Base-by-base conservation (phyloP, 35 echinoderm and acorn worm genomes). In the Acanthaster planci region DNA sequence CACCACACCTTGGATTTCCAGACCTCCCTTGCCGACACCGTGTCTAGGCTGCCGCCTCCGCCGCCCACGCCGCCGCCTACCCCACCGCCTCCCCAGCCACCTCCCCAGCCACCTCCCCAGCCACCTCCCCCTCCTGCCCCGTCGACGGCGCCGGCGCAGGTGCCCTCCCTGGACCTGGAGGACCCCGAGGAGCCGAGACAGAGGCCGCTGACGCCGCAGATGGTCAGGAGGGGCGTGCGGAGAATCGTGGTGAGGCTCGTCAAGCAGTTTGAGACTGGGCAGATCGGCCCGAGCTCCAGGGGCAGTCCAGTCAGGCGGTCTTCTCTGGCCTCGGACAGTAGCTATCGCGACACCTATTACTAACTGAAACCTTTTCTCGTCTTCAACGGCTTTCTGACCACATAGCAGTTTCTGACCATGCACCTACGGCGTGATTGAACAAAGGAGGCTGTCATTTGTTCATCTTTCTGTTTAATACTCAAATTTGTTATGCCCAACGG, bases 1-100 rank as follows among this genome's bases (percentile, higher is more conserved):
- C 17, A 68, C 6, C 67, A 51, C 30, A 60, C 58, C 2, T 27
- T 76, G 31, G 60, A 76, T 15, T 85, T 85, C 53, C 84, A 85
- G 21, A 38, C 38, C 17, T 64, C 19, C 1, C 60, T 76, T 37
- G 39, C 26, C 31, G 26, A 85, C 10, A 85, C 22, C 7, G 21
- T 85, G 8, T 9, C 37, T 8, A 37, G 44, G 34, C 47, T 85
- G 16, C 84, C 37, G 1, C 68, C 84, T 18, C 84, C 68, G 3
- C 68, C 58, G 42, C 40, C 40, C 12, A 31, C 59, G 42, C 84
- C 84, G 9, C 84, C 84, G 44, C 16, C 42, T 17, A 39, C 84
- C 7, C 53, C 40, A 26, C 29, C 67, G 83, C 26, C 9, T 12
- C 58, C n/a, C 16, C 59, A 59, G 0, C 17, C 18, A 0, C 52